Base-by-base conservation (phyloP, 2,113 vertebrate genomes). In the Barbus barbus region DNA sequence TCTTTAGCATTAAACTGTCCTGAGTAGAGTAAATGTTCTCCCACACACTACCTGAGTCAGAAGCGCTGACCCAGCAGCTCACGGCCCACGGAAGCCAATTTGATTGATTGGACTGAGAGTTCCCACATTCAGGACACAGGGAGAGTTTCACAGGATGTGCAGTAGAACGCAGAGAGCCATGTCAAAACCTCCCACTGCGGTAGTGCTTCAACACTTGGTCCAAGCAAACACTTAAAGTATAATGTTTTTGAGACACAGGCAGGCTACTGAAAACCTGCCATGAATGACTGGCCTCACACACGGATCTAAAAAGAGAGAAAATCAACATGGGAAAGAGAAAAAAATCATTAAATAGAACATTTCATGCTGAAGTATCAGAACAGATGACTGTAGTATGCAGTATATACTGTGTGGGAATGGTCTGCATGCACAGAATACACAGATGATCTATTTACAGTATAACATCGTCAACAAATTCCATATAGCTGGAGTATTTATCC, bases 41-140 rank as follows among this genome's bases (percentile, higher is more conserved):
- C 60, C 72, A 74, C 75, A 84, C 60, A 51, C 48, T 85, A 85
- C 86, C 84, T 73, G 74, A 84, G 33, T 11, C 48, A 22, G 81
- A 84, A 86, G 78, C 83, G 90, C 88, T 87, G 86, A 90, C 46
- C 87, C 69, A 76, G 84, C 84, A 72, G 36, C 53, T 81, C 79
- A 11, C 33, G n/a, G 38, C 65, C 88, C 84, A 81, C n/a, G 28
- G 84, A 3, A 48, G 33, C 77, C 36, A 16, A 78, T 78, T 65
- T 90, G 92, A 93, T 89, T 85, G 87, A 91, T 89, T 84, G 83
- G 83, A 83, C 83, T 73, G 69, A 13, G 77, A 83, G 76, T 81
- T 86, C 83, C 84, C 81, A 61, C 77, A 61, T 61, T 79, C 78
- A 79, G 78, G 86, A 87, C 86, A 87, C 86, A 81, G 74, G 73